Percentiles rank a stretch among this genome's conserved stretches.
Conservation (phyloP, 2,797 vertebrate genomes). For the Prunella strophiata region DNA sequence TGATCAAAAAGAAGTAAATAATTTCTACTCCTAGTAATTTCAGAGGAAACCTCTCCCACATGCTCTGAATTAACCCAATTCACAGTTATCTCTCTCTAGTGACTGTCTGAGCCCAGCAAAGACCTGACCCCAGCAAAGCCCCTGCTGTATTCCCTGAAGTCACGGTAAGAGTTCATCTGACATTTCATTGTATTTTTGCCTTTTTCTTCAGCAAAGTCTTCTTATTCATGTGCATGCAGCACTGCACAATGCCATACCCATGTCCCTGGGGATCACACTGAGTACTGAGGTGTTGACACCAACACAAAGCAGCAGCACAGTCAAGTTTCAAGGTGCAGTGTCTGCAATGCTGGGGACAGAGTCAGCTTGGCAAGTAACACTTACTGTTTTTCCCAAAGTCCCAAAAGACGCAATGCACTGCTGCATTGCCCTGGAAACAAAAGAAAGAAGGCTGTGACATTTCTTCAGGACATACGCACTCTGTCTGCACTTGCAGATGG, state of each 20-base stretch:
- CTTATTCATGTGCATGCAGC: not conserved
- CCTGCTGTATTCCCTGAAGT: not conserved
- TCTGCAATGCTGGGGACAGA: not conserved
- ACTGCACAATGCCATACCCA: accelerated
- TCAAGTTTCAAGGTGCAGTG: not conserved
- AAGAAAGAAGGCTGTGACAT: not conserved
- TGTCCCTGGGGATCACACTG: not conserved
- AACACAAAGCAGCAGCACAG: not conserved
- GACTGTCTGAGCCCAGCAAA: not conserved
- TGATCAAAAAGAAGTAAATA: not conserved
- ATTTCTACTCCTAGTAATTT: not conserved
- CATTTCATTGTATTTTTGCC: not conserved
- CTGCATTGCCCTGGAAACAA: slow-evolving; percentile 72
- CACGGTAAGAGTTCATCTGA: not conserved
- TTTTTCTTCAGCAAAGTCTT: not conserved
- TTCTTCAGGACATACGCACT: not conserved
- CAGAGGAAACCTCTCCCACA: not conserved
- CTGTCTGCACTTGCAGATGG: accelerated
- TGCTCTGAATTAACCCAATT: not conserved
- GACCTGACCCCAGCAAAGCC: not conserved
- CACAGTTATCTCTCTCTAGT: not conserved
- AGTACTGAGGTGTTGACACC: not conserved
- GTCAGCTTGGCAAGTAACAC: not conserved
- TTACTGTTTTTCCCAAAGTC: slow-evolving; percentile 86
- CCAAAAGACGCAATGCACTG: slow-evolving; percentile 86